Conservation (phyloP, 1,140 invertebrate genomes). For the Brachionus plicatilis region DNA sequence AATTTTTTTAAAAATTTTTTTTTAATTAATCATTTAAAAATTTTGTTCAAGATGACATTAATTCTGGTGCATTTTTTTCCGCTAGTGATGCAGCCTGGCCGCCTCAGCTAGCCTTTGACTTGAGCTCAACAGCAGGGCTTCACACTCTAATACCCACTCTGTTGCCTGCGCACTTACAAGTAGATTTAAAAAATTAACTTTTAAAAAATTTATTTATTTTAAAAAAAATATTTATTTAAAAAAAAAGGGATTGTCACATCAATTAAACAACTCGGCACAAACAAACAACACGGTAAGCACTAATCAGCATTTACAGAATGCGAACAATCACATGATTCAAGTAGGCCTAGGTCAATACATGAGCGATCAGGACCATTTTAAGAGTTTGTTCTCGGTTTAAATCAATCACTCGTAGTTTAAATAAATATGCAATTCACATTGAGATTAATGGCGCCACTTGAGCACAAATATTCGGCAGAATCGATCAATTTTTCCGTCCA, state of each 20-base stretch:
- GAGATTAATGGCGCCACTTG: not conserved
- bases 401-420: not conserved
- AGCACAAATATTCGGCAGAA: not conserved
- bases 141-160: constrained; percentile 32
- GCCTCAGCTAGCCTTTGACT: constrained; percentile 29
- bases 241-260: constrained; percentile 13
- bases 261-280: not conserved
- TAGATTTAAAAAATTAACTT: not conserved
- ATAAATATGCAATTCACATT: not conserved
- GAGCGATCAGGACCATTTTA: constrained; percentile 34
- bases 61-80: constrained; percentile 36
- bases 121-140: constrained; percentile 9
- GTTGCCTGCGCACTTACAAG: constrained; percentile 14
- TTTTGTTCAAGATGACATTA: not conserved
- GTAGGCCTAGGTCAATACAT: constrained; percentile 35
- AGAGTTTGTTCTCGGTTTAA: constrained; percentile 22
- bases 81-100: constrained; percentile 10
- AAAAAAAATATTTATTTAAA: not conserved
- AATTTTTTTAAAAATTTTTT: not conserved
- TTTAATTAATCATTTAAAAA: not conserved
- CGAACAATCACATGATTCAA: constrained; percentile 25
- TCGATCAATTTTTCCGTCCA: not conserved
- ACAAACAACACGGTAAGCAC: constrained; percentile 3
- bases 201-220: not conserved
- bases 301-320: constrained; percentile 12